phyloP scores from a whole-genome alignment of 2,888 invertebrate genomes.

The Cantharis rufa region DNA sequence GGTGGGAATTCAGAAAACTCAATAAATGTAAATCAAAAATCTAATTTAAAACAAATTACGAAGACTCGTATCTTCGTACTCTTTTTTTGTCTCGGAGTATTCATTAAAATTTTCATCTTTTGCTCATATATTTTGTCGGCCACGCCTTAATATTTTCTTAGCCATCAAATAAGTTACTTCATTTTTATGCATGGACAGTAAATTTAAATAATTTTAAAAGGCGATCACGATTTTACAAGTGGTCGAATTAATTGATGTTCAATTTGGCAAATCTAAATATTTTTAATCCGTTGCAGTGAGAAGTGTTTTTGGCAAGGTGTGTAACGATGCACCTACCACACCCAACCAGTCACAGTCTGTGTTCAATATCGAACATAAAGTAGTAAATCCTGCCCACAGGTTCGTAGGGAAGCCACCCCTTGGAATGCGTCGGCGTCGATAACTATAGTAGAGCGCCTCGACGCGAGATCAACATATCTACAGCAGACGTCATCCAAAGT shows the following conservation, averaged over 20 bases:
- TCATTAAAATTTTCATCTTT: constrained; percentile 20
- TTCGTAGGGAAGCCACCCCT: constrained; percentile 53
- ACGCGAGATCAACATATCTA: constrained; percentile 49
- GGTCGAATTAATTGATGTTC: background rate
- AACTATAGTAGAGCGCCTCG: constrained; percentile 49
- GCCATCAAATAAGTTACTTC: constrained; percentile 48
- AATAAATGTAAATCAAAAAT: background rate
- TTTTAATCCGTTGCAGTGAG: constrained; percentile 23
- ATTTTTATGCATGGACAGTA: constrained; percentile 40
- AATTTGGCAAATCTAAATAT: background rate
- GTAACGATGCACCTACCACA: constrained; percentile 61
- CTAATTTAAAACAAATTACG: background rate
- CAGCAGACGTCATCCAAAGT: constrained; percentile 45
- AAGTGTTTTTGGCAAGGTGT: constrained; percentile 58
- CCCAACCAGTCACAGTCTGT: constrained; percentile 58
- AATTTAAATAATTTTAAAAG: background rate
- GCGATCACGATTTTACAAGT: background rate
- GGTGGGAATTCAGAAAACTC: background rate
- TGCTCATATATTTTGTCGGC: constrained; percentile 37
- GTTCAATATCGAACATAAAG: constrained; percentile 62
- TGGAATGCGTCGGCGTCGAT: constrained; percentile 55
- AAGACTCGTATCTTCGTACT: background rate
- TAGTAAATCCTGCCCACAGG: constrained; percentile 56
- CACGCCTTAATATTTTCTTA: constrained; percentile 53
- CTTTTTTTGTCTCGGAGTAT: constrained; percentile 8